Conservation (phyloP, 2,888 invertebrate genomes). For the Amaurobius ferox region DNA sequence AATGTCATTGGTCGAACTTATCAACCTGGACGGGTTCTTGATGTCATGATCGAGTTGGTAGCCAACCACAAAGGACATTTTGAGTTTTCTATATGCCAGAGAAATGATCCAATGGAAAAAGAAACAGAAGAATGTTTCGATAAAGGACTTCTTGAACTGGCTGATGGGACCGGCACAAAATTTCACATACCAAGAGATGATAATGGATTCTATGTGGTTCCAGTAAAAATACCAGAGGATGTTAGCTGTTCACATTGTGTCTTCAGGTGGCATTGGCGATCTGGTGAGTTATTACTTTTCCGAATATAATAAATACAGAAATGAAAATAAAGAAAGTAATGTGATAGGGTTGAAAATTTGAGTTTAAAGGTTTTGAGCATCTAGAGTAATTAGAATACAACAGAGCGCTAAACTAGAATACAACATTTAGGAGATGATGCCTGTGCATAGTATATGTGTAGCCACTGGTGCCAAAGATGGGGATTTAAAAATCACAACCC, state of each 20-base stretch:
- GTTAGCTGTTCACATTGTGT: constrained; percentile 73
- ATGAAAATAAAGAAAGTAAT: no score
- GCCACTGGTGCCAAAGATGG: no score
- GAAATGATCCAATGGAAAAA: constrained; percentile 50
- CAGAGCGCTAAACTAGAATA: no score
- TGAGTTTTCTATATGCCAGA: constrained; percentile 73
- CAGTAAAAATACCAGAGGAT: constrained; percentile 70
- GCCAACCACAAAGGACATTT: constrained; percentile 74
- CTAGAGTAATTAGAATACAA: no score
- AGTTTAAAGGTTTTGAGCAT: no score
- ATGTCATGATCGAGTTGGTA: constrained; percentile 73
- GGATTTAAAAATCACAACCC: no score
- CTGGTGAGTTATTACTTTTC: constrained; percentile 67
- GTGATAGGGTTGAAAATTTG: no score
- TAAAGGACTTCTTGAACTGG: constrained; percentile 52
- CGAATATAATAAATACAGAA: no score
- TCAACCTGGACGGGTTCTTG: constrained; percentile 72
- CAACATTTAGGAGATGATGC: no score
- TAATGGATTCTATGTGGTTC: constrained; percentile 71
- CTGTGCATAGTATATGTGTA: no score
- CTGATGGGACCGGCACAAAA: constrained; percentile 58
- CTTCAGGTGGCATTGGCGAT: constrained; percentile 74
- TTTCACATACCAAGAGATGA: constrained; percentile 63
- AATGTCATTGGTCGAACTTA: constrained; percentile 73
- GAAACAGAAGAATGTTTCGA: constrained; percentile 74